Percentiles rank a stretch among this genome's conserved stretches.
Evolutionary conservation across 2,888 invertebrate genomes (phyloP).

Genomic region (Cryptops parisi): DNA sequence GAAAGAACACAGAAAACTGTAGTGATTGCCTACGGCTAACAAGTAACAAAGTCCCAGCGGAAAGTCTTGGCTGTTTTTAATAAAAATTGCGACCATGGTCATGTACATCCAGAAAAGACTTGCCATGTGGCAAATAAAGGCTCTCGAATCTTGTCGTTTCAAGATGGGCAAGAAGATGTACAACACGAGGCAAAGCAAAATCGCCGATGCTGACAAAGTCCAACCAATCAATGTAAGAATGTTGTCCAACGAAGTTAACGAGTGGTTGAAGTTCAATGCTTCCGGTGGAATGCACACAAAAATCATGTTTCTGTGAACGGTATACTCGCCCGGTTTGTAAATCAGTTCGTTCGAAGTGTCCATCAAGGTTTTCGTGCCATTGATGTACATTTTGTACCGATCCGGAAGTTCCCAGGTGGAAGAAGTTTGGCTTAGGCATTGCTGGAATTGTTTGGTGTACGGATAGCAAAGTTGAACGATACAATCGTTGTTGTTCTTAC

Average conservation of each 20-base stretch:
- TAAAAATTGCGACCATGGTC: not conserved
- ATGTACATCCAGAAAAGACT: not conserved
- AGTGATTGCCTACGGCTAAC: not conserved
- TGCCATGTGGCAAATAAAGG: not conserved
- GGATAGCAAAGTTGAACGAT: not conserved
- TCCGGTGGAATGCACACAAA: not conserved
- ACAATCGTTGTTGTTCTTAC: not conserved
- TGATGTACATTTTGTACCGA: not conserved
- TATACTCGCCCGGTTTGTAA: not conserved
- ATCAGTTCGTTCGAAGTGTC: not conserved
- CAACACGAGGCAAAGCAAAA: not conserved
- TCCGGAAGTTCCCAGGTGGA: not conserved
- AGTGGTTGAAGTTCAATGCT: not conserved
- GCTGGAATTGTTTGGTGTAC: not conserved
- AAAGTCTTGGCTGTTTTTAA: not conserved
- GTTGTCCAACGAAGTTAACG: not conserved
- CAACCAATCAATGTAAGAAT: not conserved
- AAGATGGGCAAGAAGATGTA: not conserved
- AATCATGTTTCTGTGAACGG: not conserved
- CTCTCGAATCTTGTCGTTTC: not conserved
- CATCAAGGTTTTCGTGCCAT: not conserved
- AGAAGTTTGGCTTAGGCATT: not conserved
- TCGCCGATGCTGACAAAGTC: not conserved
- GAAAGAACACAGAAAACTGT: not conserved
- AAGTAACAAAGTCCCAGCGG: not conserved